Evolutionary conservation across 2,888 invertebrate species (phyloP).

Genomic region (Meta bourneti): DNA sequence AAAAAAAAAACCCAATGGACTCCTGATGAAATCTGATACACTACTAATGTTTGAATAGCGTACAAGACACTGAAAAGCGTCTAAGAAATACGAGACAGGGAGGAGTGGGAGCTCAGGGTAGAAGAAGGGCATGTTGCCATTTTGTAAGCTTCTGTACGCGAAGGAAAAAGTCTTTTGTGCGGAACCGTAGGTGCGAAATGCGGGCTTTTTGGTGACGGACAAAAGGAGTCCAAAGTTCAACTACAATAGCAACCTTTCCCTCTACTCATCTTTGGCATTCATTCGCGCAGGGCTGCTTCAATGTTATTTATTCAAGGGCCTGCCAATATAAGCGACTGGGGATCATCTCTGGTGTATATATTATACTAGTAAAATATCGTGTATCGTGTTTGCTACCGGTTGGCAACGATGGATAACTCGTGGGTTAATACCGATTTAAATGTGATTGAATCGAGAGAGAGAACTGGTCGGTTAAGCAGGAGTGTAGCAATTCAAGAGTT

Average conservation of each 20-base stretch:
- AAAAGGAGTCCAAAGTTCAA: conserved; percentile 47
- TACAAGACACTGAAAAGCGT: conserved; percentile 63
- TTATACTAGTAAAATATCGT: background rate
- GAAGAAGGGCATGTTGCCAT: conserved; percentile 60
- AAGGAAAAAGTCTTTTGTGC: conserved; percentile 47
- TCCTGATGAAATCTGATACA: conserved; percentile 72
- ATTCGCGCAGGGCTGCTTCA: conserved; percentile 7
- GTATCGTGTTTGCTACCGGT: background rate
- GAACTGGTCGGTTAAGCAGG: background rate
- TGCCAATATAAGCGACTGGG: conserved; percentile 20
- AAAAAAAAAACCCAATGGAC: conserved; percentile 56
- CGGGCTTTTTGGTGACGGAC: conserved; percentile 55
- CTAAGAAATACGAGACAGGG: conserved; percentile 45
- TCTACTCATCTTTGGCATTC: conserved; percentile 44
- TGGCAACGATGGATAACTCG: background rate
- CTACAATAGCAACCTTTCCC: conserved; percentile 58
- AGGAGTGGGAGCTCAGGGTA: background rate
- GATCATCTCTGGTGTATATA: background rate
- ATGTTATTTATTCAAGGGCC: conserved; percentile 31
- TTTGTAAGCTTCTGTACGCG: conserved; percentile 54
- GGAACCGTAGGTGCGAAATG: conserved; percentile 64
- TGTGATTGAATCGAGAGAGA: background rate
- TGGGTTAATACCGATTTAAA: background rate
- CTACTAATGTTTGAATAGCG: conserved; percentile 66
- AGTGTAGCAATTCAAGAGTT: background rate